phyloP scores from a whole-genome alignment of 2,888 invertebrate genomes.

The Drosophila nr. perissopoda region DNA sequence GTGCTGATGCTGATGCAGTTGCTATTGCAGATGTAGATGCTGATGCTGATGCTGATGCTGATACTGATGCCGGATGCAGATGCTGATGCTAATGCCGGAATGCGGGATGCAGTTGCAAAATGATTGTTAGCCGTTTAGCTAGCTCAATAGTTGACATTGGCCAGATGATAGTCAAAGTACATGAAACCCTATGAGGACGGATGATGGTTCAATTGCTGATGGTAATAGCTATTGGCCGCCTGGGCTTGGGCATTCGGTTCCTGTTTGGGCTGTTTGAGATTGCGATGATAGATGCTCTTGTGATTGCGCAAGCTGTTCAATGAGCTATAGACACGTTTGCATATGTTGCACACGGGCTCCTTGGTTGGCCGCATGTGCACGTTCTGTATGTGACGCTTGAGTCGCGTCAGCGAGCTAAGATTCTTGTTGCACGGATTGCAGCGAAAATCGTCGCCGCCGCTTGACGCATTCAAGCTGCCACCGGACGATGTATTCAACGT shows the following conservation, averaged over 20 bases:
- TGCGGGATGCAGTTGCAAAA: slow-evolving; percentile 9
- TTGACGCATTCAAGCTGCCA: slow-evolving; percentile 73
- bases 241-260: slow-evolving; percentile 70
- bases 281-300: slow-evolving; percentile 96
- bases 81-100: background rate
- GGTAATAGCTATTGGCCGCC: slow-evolving; percentile 66
- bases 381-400: slow-evolving; percentile 96
- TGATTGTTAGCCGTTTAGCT: background rate
- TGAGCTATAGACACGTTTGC: slow-evolving; percentile 96
- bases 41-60: slow-evolving; percentile 8
- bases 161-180: slow-evolving; percentile 82
- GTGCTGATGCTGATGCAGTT: background rate
- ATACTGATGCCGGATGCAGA: background rate
- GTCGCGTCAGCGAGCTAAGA: slow-evolving; percentile 93
- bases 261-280: slow-evolving; percentile 89
- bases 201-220: slow-evolving; percentile 80
- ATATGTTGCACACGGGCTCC: slow-evolving; percentile 96
- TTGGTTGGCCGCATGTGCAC: slow-evolving; percentile 95
- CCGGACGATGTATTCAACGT: slow-evolving; percentile 63
- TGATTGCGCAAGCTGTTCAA: slow-evolving; percentile 95
- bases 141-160: slow-evolving; percentile 79
- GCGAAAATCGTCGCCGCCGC: slow-evolving; percentile 92
- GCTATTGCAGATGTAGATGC: background rate
- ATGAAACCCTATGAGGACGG: slow-evolving; percentile 84
- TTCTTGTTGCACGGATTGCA: slow-evolving; percentile 97